Conservation (phyloP, 2,113 vertebrate genomes). For the human region DNA sequence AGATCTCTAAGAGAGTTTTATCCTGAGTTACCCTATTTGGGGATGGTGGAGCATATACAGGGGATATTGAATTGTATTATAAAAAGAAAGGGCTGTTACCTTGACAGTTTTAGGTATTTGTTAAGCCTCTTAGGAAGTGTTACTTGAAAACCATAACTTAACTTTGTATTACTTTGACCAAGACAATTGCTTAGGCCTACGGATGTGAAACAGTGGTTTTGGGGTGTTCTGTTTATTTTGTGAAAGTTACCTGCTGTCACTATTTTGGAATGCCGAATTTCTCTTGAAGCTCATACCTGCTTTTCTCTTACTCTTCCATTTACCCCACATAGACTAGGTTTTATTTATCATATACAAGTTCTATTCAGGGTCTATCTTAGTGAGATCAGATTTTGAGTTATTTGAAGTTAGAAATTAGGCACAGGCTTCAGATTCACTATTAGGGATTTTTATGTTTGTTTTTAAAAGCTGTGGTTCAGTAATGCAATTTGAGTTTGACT, state of each 20-base stretch:
- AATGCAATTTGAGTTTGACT: neutral
- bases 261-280: neutral
- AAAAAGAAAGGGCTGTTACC: neutral
- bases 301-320: neutral
- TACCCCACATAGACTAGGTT: neutral
- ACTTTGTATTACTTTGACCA: neutral
- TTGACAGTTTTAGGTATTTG: neutral
- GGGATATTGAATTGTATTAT: neutral
- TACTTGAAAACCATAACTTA: neutral
- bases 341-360: neutral
- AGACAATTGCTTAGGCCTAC: neutral
- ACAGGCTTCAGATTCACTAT: neutral
- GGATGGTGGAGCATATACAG: neutral
- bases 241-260: neutral
- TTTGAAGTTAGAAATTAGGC: constrained; percentile 15
- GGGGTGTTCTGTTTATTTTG: neutral
- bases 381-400: neutral
- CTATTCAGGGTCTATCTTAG: neutral
- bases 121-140: neutral
- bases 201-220: neutral
- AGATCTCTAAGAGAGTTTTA: neutral
- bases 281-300: neutral
- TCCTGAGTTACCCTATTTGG: neutral
- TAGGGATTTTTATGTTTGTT: neutral
- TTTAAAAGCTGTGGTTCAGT: neutral